A percentile compares a stretch with the other conserved stretches of the same genome.
Conservation (phyloP, 2,888 invertebrate species). For the Oeneis ivallda region DNA sequence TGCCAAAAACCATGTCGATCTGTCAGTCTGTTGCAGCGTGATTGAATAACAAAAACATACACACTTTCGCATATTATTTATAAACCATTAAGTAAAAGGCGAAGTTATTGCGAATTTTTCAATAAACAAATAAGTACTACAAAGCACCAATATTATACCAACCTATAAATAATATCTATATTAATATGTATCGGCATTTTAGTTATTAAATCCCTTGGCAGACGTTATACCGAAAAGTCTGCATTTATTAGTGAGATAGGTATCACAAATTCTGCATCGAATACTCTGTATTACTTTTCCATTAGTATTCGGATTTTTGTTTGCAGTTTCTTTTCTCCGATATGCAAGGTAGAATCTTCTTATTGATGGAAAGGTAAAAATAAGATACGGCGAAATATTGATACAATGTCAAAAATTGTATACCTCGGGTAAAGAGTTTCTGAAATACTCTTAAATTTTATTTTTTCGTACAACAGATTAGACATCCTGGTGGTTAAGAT, state of each 20-base stretch:
- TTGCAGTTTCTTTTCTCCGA: conserved; percentile 44
- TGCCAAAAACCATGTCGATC: too few species aligned
- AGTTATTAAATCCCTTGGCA: conserved; percentile 41
- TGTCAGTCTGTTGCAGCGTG: too few species aligned
- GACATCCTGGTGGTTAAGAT: too few species aligned
- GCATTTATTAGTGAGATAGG: conserved; percentile 41
- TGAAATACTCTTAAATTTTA: neutral
- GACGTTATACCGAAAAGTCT: conserved; percentile 36
- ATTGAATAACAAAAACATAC: too few species aligned
- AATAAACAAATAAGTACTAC: neutral
- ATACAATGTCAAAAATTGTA: neutral
- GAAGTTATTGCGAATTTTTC: neutral
- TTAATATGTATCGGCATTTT: conserved; percentile 12
- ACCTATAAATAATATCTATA: neutral
- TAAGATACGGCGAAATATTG: conserved; percentile 20
- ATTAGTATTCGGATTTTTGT: conserved; percentile 54
- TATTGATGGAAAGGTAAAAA: conserved; percentile 21
- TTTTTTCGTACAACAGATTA: neutral
- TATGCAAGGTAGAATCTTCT: conserved; percentile 35
- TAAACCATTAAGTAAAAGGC: too few species aligned
- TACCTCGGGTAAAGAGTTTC: conserved; percentile 4
- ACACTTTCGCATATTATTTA: too few species aligned
- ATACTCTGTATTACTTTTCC: conserved; percentile 55
- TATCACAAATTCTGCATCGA: conserved; percentile 49
- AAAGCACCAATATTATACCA: neutral